Conservation (phyloP, 2,888 invertebrate genomes). For the Sarcophaga rosellei region DNA sequence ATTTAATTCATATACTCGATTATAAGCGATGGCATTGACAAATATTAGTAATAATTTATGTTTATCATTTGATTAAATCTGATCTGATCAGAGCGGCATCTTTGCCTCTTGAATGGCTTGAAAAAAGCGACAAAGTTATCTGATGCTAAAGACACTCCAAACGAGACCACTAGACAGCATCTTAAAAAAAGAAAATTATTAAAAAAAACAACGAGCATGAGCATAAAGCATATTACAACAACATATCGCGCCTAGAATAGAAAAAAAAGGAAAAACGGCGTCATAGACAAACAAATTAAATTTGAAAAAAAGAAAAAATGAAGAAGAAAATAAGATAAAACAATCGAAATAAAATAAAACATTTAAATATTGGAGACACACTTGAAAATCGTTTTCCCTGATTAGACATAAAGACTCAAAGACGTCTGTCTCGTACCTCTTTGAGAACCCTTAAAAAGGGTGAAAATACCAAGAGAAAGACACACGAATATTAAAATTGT, state of each 20-base stretch:
- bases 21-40: conserved; percentile 62
- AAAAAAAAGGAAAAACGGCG: conserved; percentile 51
- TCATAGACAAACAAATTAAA: conserved; percentile 47
- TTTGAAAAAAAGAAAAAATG: not conserved
- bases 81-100: conserved; percentile 56
- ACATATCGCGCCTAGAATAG: not conserved
- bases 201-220: not conserved
- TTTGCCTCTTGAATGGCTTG: conserved; percentile 27
- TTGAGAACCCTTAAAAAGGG: conserved; percentile 5
- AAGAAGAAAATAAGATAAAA: not conserved
- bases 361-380: conserved; percentile 62
- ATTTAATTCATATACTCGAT: conserved; percentile 35
- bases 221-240: not conserved
- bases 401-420: conserved; percentile 16
- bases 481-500: not conserved
- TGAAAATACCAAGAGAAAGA: not conserved
- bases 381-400: conserved; percentile 45
- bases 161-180: conserved; percentile 22
- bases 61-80: conserved; percentile 63
- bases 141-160: conserved; percentile 46
- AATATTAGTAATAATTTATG: conserved; percentile 68
- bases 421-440: not conserved
- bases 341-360: conserved; percentile 40
- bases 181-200: not conserved
- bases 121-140: conserved; percentile 67